Evolutionary conservation across 1,140 invertebrate genomes (phyloP), one percentile per base, ranked within the genome.

Genomic region (Drosophila quadrilineata): DNA sequence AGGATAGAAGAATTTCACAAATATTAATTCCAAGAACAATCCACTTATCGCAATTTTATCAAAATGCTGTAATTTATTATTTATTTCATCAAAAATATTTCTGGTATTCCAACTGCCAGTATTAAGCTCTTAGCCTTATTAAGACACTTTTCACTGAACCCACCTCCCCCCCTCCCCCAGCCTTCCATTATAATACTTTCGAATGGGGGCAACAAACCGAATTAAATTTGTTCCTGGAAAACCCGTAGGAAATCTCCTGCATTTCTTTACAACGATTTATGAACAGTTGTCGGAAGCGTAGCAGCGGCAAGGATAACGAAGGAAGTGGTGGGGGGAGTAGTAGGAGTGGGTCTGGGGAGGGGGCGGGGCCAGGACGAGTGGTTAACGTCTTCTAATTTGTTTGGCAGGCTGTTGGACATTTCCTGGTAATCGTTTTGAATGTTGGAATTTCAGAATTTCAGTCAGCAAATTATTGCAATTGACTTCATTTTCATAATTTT

Each of bases 401-500:
- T 43, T 26, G 58, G 8, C 3, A n/a, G 43, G 6, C 1, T 19
- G 2, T n/a, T 29, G 24, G 70, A 62, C 58, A 59, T 60, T 80
- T 80, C 76, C 75, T 69, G 62, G 76, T 82, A 80, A 68, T 64
- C 68, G 43, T 45, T 50, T 67, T 58, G 40, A 29, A 45, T 63
- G 43, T 14, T 65, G 62, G 45, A 43, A 65, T 56, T n/a, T 73
- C 53, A 48, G 49, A 48, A 62, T 75, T 68, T 52, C 65, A 53
- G 46, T 52, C 65, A 53, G 46, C 43, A 82, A 82, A 82, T 84
- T 84, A 84, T 76, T 82, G 73, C 77, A 82, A 82, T 82, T 84
- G 77, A 77, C 69, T 82, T 84, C 71, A 76, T 76, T 76, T 77
- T 82, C 69, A 73, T 84, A 84, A 84, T 82, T 82, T 77, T 77